Evolutionary conservation across 1,140 invertebrate species (phyloP), one percentile per base, ranked within the genome.

Genomic region (Anthonomus grandis): DNA sequence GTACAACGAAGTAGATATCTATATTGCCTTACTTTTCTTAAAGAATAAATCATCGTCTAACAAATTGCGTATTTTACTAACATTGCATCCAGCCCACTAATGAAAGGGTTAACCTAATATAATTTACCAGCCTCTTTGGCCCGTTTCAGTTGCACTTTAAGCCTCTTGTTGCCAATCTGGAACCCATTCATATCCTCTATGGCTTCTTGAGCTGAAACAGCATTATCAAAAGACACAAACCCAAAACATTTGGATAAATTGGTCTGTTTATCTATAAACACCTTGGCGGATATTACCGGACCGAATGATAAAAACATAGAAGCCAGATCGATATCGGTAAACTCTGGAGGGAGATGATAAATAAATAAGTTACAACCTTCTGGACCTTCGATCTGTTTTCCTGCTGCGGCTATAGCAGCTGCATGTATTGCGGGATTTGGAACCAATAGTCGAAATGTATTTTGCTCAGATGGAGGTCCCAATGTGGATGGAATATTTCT

Each of bases 221-320:
- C 84, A 76, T 94, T 97, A 76, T 97, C 94, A 74, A 94, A 98
- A 53, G 94, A 97, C 42, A 97, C 95, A 79, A 98, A 97, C 68
- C 95, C 96, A 80, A 98, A 98, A 80, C 95, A 98, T 80, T 98
- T 98, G 71, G 93, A 97, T 64, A 96, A 83, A 77, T 97, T 98
- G 52, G 96, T 98, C 74, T 96, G 90, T 80, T 97, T 97, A 80
- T 99, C 96, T 78, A 98, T 96, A 79, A 97, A 98, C 76, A 99
- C 95, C 83, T 98, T 98, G 67, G 95, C 94, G 57, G 95, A 98
- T 70, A 99, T 87, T 67, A 99, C 93, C 75, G 87, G 92, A 64
- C 96, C 96, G 79, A 97, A 98, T 50, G 94, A 92, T 69, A 91
- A 79, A 79, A 98, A 98, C 64, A 91, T 95, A 52, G 91, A 86